Evolutionary conservation across 2,113 vertebrate genomes (phyloP).

Genomic region (Monopterus albus): DNA sequence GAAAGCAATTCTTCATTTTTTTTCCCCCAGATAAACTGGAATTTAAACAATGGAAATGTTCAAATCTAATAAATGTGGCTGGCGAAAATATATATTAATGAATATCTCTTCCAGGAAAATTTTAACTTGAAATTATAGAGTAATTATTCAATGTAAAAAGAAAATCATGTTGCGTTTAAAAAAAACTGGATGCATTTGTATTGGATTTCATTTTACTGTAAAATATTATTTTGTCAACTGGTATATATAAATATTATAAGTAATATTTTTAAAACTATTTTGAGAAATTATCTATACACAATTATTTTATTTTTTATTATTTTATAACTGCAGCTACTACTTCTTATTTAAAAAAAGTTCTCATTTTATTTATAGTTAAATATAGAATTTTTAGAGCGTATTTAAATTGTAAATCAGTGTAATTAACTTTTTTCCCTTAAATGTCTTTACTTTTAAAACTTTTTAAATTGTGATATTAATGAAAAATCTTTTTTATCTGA

Average conservation of each 20-base stretch:
- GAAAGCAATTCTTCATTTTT: neutral
- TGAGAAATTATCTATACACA: too few species aligned
- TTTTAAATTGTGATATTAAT: neutral
- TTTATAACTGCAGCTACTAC: neutral
- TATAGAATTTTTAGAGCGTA: too few species aligned
- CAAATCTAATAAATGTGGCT: neutral
- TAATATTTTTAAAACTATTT: too few species aligned
- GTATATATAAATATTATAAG: neutral
- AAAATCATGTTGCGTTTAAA: too few species aligned
- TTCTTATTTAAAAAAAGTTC: too few species aligned
- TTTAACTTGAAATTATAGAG: neutral
- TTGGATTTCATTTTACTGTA: neutral
- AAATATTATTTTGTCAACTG: neutral
- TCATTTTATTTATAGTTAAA: neutral
- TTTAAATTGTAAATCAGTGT: neutral
- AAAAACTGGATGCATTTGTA: too few species aligned
- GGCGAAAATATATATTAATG: neutral
- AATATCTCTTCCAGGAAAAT: neutral
- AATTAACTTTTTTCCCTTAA: neutral
- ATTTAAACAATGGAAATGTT: neutral
- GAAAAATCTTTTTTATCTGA: too few species aligned
- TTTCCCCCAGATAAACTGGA: neutral
- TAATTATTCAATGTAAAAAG: neutral
- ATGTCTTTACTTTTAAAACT: rapidly evolving
- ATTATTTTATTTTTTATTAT: too few species aligned